Evolutionary conservation across 2,888 invertebrate species (phyloP), one percentile per base, ranked within the genome.

Genomic region (Oligia fasciuncula): DNA sequence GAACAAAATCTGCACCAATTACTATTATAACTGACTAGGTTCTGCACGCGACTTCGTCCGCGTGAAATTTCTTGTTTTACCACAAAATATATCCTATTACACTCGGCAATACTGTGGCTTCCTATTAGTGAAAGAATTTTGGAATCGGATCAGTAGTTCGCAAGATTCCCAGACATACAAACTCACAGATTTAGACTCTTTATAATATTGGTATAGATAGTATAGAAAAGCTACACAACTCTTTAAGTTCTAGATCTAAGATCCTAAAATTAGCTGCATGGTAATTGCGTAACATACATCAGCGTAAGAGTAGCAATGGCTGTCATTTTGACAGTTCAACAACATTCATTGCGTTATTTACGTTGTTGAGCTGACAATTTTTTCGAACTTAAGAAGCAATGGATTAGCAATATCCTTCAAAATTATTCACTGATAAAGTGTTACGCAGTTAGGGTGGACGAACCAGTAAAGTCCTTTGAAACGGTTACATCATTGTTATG

Each of bases 401-500:
- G 19, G 17, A 19, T 54, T 54, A 51, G 51, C 51, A 19, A 51
- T 6, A 19, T 54, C 19, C 54, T 19, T 19, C 5, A 19, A 19
- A 51, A 51, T 17, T 0, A 51, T 17, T 51, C 51, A 17, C 51
- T 51, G 49, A 4, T 51, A 17, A 4, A 54, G 54, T 6, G 23
- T 23, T 23, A 54, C 9, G 9, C 19, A 23, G 23, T 54, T 19
- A 23, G 23, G 54, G 3, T 54, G 8, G 23, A 57, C 3, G 17
- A 17, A 57, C 8, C 23, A 35, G 23, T 57, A 4, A 60, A 81
- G 40, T 43, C n/a, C 54, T n/a, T 68, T n/a, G 67, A 57, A 72
- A 46, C 4, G 9, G 11, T 71, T 68, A 43, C 62, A 19, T 79
- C 57, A 75, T 68, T 76, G 51, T 72, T 51, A 14, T 72, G 40